Conservation (phyloP, 2,113 vertebrate species). For the Campylorhamphus procurvoides region DNA sequence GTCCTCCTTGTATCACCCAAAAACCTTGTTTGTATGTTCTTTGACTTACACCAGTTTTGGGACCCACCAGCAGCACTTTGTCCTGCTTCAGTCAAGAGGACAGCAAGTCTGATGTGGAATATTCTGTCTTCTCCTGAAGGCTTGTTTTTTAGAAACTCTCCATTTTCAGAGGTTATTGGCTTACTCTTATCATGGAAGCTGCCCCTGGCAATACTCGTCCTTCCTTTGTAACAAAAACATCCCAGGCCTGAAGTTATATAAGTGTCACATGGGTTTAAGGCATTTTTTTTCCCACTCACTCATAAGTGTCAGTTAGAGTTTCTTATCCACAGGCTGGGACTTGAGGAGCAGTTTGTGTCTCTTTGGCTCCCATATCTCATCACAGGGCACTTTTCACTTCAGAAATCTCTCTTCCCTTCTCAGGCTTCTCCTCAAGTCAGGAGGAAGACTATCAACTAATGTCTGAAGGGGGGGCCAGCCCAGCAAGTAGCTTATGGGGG, state of each 20-base stretch:
- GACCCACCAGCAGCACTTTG: neutral
- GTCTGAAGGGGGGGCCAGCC: neutral
- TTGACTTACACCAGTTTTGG: neutral
- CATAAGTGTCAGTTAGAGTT: constrained; percentile 31
- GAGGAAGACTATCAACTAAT: neutral
- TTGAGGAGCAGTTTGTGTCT: constrained; percentile 14
- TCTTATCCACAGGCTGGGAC: constrained; percentile 54
- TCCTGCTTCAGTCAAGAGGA: neutral
- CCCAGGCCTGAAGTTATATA: constrained; percentile 23
- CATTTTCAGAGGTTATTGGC: constrained; percentile 39
- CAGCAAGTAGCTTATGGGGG: neutral
- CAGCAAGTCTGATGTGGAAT: neutral
- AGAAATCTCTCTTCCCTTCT: constrained; percentile 36
- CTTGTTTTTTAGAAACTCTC: constrained; percentile 1
- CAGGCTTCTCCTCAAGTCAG: constrained; percentile 21
- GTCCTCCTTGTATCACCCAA: neutral
- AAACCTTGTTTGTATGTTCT: neutral
- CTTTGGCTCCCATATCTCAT: constrained; percentile 42
- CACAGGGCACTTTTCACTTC: constrained; percentile 52
- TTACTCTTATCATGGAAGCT: constrained; percentile 43
- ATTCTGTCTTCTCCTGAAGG: neutral
- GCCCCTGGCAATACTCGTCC: constrained; percentile 23
- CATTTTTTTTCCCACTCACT: constrained; percentile 58
- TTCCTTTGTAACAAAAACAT: constrained; percentile 45
- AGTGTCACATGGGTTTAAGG: constrained; percentile 55